Evolutionary conservation across 2,888 invertebrate species (phyloP), one percentile per base, ranked within the genome.

Genomic region (Latheticus oryzae): DNA sequence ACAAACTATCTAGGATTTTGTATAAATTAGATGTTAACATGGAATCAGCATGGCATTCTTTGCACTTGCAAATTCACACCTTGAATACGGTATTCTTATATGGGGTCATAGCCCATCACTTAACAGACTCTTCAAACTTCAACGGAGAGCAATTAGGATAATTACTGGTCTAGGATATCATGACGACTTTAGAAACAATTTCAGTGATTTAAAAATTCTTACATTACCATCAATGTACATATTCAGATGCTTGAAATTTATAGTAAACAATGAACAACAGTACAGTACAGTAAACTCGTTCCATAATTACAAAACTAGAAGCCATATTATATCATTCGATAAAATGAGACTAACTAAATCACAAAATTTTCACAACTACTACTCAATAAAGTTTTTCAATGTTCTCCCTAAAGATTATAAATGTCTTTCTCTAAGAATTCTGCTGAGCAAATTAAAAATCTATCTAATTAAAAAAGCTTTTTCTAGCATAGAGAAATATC

Each of bases 71-170:
- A 24, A 24, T 24, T 24, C 24, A 7, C 24, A 24, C 7, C 24
- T 24, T 4, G 24, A 24, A 24, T 24, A 24, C 7, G 24, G 24
- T 24, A 24, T 24, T 24, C 24, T 24, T 2, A 5, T 24, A 24
- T 24, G 24, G 24, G 24, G 3, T 7, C 7, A 24, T 7, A 24
- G 24, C n/a, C n/a, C n/a, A n/a, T 24, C 24, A 7, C 24, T 24
- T 24, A 24, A 7, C 2, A 24, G 24, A 24, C 24, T 24, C 7
- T 24, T 24, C 7, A 24, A 24, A 24, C 24, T 24, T 8, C 24
- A 24, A 24, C 24, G 24, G 7, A 24, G 7, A 24, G 24, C 24
- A 7, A 24, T 24, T 4, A 24, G 24, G 7, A 24, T 24, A 8
- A 24, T 24, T 24, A 8, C 3, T 7, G 7, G 3, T 4, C 7